Evolutionary conservation across 2,888 invertebrate genomes (phyloP).

Genomic region (Tetragonula carbonaria): DNA sequence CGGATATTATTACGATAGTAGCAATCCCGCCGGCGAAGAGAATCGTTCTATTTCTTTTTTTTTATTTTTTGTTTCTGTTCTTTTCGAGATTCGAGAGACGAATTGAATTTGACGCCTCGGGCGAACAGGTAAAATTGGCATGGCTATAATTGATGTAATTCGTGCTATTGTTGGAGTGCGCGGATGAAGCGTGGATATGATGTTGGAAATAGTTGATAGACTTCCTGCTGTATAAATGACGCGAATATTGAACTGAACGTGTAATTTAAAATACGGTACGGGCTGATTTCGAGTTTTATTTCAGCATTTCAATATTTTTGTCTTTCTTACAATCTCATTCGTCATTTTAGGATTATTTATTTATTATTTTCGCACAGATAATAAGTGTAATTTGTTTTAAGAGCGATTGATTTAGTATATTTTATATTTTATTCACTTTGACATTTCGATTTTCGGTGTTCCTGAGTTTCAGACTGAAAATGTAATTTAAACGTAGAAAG

Average conservation of each 20-base stretch:
- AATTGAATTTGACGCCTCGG: background rate
- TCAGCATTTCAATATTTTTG: too few relatives aligned
- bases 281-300: too few relatives aligned
- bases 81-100: background rate
- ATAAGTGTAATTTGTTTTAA: too few relatives aligned
- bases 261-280: background rate
- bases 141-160: background rate
- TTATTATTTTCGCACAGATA: too few relatives aligned
- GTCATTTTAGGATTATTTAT: too few relatives aligned
- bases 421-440: background rate
- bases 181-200: background rate
- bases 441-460: background rate
- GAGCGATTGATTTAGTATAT: too few relatives aligned
- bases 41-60: background rate
- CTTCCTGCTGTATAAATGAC: background rate
- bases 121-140: background rate
- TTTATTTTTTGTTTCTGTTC: accelerated
- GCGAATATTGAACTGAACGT: background rate
- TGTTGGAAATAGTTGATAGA: background rate
- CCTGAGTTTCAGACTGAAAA: accelerated
- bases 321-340: too few relatives aligned
- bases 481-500: background rate
- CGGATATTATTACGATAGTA: background rate
- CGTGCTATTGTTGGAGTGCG: background rate
- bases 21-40: background rate